Evolutionary conservation across 2,113 vertebrate species (phyloP).

Genomic region (Girardinichthys multiradiatus): DNA sequence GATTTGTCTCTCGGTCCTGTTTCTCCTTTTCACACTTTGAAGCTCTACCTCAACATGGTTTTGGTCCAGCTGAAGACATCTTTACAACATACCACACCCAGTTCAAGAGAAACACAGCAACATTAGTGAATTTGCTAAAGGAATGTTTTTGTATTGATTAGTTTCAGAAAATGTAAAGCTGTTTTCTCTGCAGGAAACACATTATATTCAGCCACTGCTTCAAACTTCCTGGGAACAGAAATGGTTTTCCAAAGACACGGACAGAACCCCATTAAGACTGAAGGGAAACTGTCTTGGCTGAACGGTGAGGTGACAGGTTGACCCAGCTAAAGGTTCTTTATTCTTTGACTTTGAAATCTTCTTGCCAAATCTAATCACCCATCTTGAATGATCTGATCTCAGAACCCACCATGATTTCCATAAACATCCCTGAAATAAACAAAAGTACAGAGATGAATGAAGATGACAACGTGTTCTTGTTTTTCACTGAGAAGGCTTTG

Average conservation of each 20-base stretch:
- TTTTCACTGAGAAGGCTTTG: conserved; percentile 32
- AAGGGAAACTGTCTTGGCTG: conserved; percentile 28
- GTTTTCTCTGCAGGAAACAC: conserved; percentile 20
- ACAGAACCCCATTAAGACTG: conserved; percentile 21
- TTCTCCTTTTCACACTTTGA: no score
- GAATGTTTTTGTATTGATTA: neutral
- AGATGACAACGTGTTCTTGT: conserved; percentile 31
- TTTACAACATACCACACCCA: no score
- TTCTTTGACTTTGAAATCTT: neutral
- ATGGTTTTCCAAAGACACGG: conserved; percentile 26
- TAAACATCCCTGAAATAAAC: neutral
- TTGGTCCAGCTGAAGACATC: no score
- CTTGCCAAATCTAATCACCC: neutral
- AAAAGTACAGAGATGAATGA: neutral
- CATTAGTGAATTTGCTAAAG: no score
- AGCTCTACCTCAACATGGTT: no score
- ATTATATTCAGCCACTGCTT: conserved; percentile 12
- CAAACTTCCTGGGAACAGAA: conserved; percentile 27
- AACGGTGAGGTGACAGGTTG: conserved; percentile 5
- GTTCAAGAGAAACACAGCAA: no score
- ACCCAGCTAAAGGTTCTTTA: neutral
- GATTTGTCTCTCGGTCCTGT: no score
- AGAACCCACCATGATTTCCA: conserved; percentile 47
- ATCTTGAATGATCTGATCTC: neutral
- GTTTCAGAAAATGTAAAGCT: neutral